Conservation (phyloP, 1,140 invertebrate genomes). For the Hyles vespertilio region DNA sequence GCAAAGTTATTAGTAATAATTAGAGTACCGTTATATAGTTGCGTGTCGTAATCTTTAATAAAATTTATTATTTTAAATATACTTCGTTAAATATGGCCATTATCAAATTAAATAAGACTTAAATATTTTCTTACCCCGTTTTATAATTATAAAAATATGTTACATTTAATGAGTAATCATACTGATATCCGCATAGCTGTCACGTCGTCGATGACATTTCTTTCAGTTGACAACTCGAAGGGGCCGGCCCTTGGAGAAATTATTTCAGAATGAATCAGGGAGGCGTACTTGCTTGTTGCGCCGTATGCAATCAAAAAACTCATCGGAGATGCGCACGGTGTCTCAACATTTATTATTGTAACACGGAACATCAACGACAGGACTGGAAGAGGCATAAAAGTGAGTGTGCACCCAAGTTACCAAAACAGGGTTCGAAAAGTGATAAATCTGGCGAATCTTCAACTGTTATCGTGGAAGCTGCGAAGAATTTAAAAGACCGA, state of each 20-base stretch:
- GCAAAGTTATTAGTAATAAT: no score
- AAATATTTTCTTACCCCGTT: no score
- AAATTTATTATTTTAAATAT: no score
- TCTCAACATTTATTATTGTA: slow-evolving; percentile 84
- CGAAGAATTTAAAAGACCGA: slow-evolving; percentile 21
- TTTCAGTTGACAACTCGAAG: slow-evolving; percentile 26
- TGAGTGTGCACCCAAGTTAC: slow-evolving; percentile 67
- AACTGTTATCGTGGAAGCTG: slow-evolving; percentile 32
- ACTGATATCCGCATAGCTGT: slow-evolving; percentile 12
- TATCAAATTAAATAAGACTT: no score
- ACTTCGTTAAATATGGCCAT: no score
- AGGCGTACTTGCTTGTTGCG: slow-evolving; percentile 75
- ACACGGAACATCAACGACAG: slow-evolving; percentile 84
- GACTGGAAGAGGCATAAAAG: slow-evolving; percentile 86
- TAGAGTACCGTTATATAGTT: no score
- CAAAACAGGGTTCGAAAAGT: slow-evolving; percentile 48
- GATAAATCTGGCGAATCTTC: slow-evolving; percentile 39
- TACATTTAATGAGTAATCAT: background rate
- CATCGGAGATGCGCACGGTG: slow-evolving; percentile 85
- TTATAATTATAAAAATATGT: no score
- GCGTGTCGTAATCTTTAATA: no score
- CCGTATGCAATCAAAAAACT: slow-evolving; percentile 82
- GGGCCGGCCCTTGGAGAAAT: slow-evolving; percentile 60
- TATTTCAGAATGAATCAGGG: slow-evolving; percentile 72
- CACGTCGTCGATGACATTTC: slow-evolving; percentile 26